Percentiles rank a stretch among this genome's conserved stretches.
These are phyloP conservation scores for Gymnorhina tibicen DNA, from an alignment of 2,113 vertebrate genomes.

Conservation along the genomic window DNA sequence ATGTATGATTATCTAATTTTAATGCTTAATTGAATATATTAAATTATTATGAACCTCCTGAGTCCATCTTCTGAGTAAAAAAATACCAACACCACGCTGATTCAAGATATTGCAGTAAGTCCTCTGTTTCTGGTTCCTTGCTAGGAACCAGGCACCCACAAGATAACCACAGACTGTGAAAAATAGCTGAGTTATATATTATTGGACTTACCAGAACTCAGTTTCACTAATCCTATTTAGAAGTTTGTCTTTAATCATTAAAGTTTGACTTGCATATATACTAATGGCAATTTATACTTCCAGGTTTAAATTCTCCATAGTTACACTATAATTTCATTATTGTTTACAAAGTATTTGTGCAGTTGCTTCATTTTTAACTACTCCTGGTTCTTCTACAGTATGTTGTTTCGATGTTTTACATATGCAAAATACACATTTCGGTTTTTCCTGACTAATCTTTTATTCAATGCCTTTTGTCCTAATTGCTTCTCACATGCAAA, in stretches of 20 bases:
- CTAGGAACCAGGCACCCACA: neutral
- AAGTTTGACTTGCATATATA: neutral
- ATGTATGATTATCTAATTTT: neutral
- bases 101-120: neutral
- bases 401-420: neutral
- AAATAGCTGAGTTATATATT: neutral
- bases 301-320: neutral
- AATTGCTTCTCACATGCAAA: neutral
- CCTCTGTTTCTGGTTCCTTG: neutral
- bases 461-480: neutral
- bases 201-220: neutral
- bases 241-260: neutral
- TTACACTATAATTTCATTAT: neutral
- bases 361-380: neutral
- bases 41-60: neutral
- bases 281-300: neutral
- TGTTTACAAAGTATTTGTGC: neutral
- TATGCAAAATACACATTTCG: neutral
- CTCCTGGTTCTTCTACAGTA: neutral
- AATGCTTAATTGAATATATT: neutral
- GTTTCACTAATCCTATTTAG: neutral
- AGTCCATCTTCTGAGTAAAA: neutral
- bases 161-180: neutral
- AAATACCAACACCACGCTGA: rapidly evolving
- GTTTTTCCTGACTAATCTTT: neutral